Evolutionary conservation across 2,113 vertebrate species (phyloP).

Genomic region (Neoarius graeffei): DNA sequence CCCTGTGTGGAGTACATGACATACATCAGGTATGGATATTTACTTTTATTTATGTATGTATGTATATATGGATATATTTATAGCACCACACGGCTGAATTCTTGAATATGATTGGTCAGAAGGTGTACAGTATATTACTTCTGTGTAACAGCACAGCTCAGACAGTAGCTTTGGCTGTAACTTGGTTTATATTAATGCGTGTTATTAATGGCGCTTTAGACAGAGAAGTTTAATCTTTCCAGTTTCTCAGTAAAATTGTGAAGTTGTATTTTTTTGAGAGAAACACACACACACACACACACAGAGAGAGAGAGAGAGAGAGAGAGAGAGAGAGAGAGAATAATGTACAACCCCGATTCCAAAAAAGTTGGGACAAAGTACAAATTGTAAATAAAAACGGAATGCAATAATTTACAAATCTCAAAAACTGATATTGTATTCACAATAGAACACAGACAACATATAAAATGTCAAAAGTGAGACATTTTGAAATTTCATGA

Average conservation of each 20-base stretch:
- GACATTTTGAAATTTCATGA: too few species aligned
- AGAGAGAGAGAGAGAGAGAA: background rate
- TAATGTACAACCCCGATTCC: too few species aligned
- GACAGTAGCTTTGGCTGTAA: background rate
- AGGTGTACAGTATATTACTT: background rate
- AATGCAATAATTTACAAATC: too few species aligned
- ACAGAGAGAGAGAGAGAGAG: background rate
- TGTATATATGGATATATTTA: background rate
- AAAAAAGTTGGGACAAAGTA: too few species aligned
- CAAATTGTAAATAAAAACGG: too few species aligned
- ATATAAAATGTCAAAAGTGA: too few species aligned
- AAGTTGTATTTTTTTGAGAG: background rate
- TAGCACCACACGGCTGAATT: background rate
- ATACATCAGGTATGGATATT: too few species aligned
- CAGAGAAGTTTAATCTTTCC: background rate
- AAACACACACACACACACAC: background rate
- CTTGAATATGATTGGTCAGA: background rate
- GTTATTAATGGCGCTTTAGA: too few species aligned
- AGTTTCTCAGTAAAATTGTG: background rate
- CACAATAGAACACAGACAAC: too few species aligned
- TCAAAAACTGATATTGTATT: too few species aligned
- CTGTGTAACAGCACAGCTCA: background rate
- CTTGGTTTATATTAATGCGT: background rate
- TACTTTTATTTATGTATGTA: too few species aligned
- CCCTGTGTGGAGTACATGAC: too few species aligned